Conservation (phyloP, 2,113 vertebrate genomes). For the Alouatta palliata region DNA sequence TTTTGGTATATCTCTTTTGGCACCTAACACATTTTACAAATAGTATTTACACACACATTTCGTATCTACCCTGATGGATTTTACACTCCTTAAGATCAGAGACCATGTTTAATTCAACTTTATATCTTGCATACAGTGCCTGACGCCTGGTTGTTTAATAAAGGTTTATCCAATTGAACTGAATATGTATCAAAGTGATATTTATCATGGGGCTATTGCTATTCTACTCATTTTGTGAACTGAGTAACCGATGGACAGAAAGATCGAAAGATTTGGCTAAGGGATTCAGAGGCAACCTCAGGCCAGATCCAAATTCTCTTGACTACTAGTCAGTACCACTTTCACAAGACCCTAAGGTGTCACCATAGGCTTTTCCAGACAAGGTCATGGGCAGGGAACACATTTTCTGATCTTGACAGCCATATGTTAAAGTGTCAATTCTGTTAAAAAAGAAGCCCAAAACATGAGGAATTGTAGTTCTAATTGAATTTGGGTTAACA, state of each 20-base stretch:
- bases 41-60: slow-evolving; percentile 10
- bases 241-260: neutral
- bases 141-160: neutral
- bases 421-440: neutral
- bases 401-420: neutral
- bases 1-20: neutral
- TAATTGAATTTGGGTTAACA: slow-evolving; percentile 15
- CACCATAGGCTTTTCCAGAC: neutral
- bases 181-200: neutral
- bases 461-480: neutral
- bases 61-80: neutral
- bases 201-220: neutral
- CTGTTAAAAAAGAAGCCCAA: neutral
- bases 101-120: neutral
- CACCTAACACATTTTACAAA: slow-evolving; percentile 8
- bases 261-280: neutral
- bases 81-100: neutral
- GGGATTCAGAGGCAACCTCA: neutral
- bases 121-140: neutral
- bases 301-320: slow-evolving; percentile 25
- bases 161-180: slow-evolving; percentile 15
- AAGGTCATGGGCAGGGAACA: neutral
- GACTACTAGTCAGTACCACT: neutral
- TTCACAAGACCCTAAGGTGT: neutral
- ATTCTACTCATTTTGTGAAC: neutral